A percentile compares a stretch with the other conserved stretches of the same genome.
phyloP scores from a whole-genome alignment of 2,888 invertebrate species.

The Apantesis nais region DNA sequence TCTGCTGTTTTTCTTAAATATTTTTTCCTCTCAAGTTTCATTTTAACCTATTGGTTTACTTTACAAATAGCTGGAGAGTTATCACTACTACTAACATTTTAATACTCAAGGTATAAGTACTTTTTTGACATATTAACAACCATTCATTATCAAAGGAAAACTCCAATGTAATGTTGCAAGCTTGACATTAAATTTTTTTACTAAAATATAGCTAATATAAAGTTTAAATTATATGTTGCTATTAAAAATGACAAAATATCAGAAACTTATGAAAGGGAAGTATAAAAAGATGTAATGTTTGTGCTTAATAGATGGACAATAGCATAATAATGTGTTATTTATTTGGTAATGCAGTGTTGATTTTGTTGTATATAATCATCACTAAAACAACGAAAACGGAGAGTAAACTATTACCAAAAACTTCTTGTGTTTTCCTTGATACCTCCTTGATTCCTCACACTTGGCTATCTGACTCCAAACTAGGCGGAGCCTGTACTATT shows the following conservation, averaged over 20 bases:
- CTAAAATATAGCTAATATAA: not conserved
- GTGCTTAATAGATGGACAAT: conserved; percentile 27
- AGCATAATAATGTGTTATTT: conserved; percentile 39
- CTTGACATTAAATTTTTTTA: not conserved
- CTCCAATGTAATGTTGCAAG: not conserved
- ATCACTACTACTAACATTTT: not conserved
- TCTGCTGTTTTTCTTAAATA: conserved; percentile 1
- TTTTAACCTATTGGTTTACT: not conserved
- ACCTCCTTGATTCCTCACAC: not conserved
- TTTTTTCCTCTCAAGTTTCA: not conserved
- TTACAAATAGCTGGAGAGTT: not conserved
- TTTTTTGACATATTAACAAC: not conserved
- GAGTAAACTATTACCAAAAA: conserved; percentile 63
- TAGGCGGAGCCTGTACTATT: not conserved
- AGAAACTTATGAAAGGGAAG: not conserved
- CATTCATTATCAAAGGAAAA: not conserved
- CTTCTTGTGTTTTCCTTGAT: conserved; percentile 30
- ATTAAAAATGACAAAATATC: not conserved
- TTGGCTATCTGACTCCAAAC: not conserved
- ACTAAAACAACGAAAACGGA: conserved; percentile 66
- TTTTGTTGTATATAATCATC: conserved; percentile 48
- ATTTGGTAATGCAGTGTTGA: conserved; percentile 42
- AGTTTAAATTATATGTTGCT: not conserved
- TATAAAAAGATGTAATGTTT: not conserved
- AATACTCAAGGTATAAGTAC: not conserved